Evolutionary conservation across 2,797 vertebrate genomes (phyloP), one percentile per base, ranked within the genome.

Genomic region (Enteromius anoplus): DNA sequence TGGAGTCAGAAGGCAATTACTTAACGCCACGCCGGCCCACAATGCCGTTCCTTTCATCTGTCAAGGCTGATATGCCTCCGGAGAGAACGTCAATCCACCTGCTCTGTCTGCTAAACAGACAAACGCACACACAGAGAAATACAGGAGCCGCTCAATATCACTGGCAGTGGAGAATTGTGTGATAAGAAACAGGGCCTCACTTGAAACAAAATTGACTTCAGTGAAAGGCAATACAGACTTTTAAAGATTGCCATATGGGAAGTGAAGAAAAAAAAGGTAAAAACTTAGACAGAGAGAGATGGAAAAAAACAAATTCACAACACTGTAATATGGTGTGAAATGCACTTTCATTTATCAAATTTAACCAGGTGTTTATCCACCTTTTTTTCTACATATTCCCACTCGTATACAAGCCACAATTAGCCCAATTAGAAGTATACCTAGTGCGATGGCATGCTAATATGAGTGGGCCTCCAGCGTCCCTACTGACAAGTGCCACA

Each of bases 401-500:
- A 69, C 11, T 65, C 78, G 84, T 87, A 86, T 88, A 85, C 49
- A 77, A 90, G 89, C 90, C 91, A 88, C 89, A 92, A 90, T 90
- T 84, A 87, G 90, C 89, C 89, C 87, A 91, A 90, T 93, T 93
- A 93, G 85, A 87, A 82, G 80, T 86, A 79, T 87, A 81, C 85
- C 80, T 80, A 83, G 65, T 87, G 87, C 82, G 60, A 86, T 88
- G 90, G 90, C 90, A 91, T 92, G 88, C 90, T 92, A 91, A 93
- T 92, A 88, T 71, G 5, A 66, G 12, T 37, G 34, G 1, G 26
- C 90, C 91, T 89, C 89, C 75, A 37, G 86, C 87, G 88, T 86
- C 76, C 53, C 49, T 65, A 76, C 77, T n/a, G 84, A 78, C 87
- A 89, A 89, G 88, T 91, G 87, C 86, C 83, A 75, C 85, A 32